phyloP scores from a whole-genome alignment of 2,113 vertebrate genomes.

The Pao palembangensis region DNA sequence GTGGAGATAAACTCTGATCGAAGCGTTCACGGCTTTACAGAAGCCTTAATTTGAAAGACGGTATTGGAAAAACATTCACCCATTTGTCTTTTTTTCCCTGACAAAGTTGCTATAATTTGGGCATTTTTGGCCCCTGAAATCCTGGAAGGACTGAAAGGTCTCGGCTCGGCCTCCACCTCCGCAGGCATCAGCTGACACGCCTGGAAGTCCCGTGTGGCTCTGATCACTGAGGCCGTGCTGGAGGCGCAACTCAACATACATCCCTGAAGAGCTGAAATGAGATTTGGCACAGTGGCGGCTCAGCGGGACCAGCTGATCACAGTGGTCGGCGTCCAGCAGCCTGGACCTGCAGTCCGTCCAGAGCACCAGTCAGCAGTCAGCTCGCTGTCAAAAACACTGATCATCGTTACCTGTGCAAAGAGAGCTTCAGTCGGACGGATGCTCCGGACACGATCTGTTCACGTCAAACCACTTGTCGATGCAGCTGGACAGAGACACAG shows the following conservation, averaged over 20 bases:
- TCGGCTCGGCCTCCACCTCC: not conserved
- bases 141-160: not conserved
- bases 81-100: no score
- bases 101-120: no score
- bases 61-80: no score
- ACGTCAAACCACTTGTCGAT: slow-evolving; percentile 98
- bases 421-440: slow-evolving; percentile 87
- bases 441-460: slow-evolving; percentile 94
- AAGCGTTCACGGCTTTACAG: not conserved
- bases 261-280: slow-evolving; percentile 72
- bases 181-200: not conserved
- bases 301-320: slow-evolving; percentile 28
- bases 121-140: not conserved
- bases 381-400: no score
- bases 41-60: not conserved
- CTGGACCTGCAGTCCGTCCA: not conserved
- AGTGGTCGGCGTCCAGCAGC: slow-evolving; percentile 55
- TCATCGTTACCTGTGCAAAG: slow-evolving; percentile 61
- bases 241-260: slow-evolving; percentile 49
- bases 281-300: slow-evolving; percentile 68
- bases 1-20: no score
- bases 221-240: not conserved
- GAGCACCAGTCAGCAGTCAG: no score
- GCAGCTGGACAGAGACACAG: slow-evolving; percentile 74
- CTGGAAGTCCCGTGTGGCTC: not conserved